Evolutionary conservation across 53 echinoderm and acorn worm species (phyloP), one percentile per base, ranked within the genome.

Genomic region (Astropecten irregularis): DNA sequence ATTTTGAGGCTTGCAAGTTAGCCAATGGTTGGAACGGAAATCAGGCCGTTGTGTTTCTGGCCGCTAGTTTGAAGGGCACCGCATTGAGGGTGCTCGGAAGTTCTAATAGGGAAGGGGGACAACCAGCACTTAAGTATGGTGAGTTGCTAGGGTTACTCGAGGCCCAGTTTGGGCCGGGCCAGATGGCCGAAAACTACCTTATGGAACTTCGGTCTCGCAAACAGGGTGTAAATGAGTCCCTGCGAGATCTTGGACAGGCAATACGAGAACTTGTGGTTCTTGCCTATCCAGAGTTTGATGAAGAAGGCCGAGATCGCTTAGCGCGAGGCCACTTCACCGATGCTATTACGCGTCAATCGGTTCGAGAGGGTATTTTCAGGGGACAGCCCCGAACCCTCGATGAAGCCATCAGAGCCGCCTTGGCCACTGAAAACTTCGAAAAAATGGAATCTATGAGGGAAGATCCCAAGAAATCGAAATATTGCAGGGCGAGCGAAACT

Each of bases 391-490:
- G 40, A 32, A 82, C 83, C 8, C 61, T 91, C 8, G 90, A 82
- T 65, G 69, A 86, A 71, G 83, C 86, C 2, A 44, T 91, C 10
- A 61, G 52, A 31, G 86, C 85, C 27, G 74, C 91, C 10, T n/a
- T 82, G 34, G 91, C 86, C 6, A 91, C 82, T 33, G 90, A 85
- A 68, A 82, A 85, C 7, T 79, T 73, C 37, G 85, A 85, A 27
- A 71, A 34, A 32, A 67, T 73, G 19, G 67, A 85, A 28, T 60
- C 33, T 22, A 63, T 63, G 9, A 70, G 72, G 20, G 51, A 65
- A 25, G 62, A 21, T 4, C 74, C 54, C 20, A 56, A 39, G 39
- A 74, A 74, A 26, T 4, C 59, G 62, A 73, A 73, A 7, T 54
- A 34, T 21, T 55, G 54, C 55, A 22, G 25, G 21, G 73, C 36